These are phyloP conservation scores for Erythrocercus mccallii DNA, from an alignment of 2,113 vertebrate species.

Conservation along the genomic window DNA sequence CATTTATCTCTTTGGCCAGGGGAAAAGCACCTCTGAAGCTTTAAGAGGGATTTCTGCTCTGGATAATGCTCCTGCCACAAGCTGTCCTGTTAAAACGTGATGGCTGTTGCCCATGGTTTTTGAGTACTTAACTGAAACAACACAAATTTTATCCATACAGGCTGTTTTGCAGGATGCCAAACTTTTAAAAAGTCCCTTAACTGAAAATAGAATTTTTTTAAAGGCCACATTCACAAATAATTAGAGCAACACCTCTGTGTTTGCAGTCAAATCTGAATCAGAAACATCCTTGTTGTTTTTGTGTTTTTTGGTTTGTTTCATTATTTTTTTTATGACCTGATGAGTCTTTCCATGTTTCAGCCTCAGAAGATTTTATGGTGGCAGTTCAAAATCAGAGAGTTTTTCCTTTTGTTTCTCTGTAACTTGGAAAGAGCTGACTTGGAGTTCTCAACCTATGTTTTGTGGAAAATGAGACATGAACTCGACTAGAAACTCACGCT, in stretches of 20 bases:
- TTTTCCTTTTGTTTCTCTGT: neutral
- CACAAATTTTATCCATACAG: neutral
- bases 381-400: neutral
- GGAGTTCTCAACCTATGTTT: neutral
- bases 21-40: neutral
- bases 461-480: neutral
- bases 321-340: neutral
- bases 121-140: neutral
- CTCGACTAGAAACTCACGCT: neutral
- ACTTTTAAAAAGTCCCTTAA: neutral
- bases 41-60: constrained; percentile 8
- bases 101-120: neutral
- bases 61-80: neutral
- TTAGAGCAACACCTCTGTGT: neutral
- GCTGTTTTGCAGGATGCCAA: neutral
- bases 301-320: too few species aligned
- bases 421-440: neutral
- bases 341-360: neutral
- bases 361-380: neutral
- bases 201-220: neutral
- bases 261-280: neutral
- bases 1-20: neutral
- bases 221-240: neutral
- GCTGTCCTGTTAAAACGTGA: neutral
- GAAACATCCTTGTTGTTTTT: neutral